Percentiles rank a stretch among this genome's conserved stretches.
These are phyloP conservation scores for Esox lucius DNA, from an alignment of 2,797 vertebrate genomes.

Conservation along the genomic window DNA sequence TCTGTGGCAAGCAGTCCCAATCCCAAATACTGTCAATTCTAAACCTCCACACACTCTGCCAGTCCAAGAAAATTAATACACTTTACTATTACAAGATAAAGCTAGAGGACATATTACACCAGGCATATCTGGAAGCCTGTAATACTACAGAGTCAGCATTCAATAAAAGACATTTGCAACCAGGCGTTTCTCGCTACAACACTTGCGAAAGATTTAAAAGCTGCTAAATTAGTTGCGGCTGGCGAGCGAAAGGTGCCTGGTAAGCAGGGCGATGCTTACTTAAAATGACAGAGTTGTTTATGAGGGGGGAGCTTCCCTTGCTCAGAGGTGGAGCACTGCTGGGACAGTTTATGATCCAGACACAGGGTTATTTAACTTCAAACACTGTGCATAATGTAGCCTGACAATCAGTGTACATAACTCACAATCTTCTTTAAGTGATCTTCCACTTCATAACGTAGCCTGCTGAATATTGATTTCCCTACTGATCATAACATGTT, in stretches of 20 bases:
- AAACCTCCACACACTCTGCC: slow-evolving; percentile 69
- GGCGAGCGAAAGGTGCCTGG: slow-evolving; percentile 78
- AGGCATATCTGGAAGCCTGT: slow-evolving; percentile 81
- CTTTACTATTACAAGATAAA: slow-evolving; percentile 86
- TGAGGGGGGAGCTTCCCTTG: slow-evolving; percentile 61
- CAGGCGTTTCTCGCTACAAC: slow-evolving; percentile 82
- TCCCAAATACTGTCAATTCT: slow-evolving; percentile 82
- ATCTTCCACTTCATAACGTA: slow-evolving; percentile 55
- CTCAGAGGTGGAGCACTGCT: slow-evolving; percentile 55
- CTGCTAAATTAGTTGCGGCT: slow-evolving; percentile 84
- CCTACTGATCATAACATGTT: slow-evolving; percentile 48
- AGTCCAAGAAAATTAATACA: slow-evolving; percentile 81
- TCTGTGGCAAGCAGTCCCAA: slow-evolving; percentile 71
- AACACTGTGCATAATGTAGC: slow-evolving; percentile 75
- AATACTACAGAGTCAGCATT: slow-evolving; percentile 86
- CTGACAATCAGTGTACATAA: slow-evolving; percentile 75
- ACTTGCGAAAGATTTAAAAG: slow-evolving; percentile 84
- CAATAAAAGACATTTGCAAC: slow-evolving; percentile 87
- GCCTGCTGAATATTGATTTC: slow-evolving; percentile 60
- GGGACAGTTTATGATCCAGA: slow-evolving; percentile 74
- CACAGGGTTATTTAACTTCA: slow-evolving; percentile 76
- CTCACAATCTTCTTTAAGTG: slow-evolving; percentile 59
- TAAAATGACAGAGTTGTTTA: slow-evolving; percentile 86
- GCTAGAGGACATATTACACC: slow-evolving; percentile 81
- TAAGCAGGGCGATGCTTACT: slow-evolving; percentile 82